phyloP scores from a whole-genome alignment of 2,888 invertebrate genomes.

The Campaea margaritaria region DNA sequence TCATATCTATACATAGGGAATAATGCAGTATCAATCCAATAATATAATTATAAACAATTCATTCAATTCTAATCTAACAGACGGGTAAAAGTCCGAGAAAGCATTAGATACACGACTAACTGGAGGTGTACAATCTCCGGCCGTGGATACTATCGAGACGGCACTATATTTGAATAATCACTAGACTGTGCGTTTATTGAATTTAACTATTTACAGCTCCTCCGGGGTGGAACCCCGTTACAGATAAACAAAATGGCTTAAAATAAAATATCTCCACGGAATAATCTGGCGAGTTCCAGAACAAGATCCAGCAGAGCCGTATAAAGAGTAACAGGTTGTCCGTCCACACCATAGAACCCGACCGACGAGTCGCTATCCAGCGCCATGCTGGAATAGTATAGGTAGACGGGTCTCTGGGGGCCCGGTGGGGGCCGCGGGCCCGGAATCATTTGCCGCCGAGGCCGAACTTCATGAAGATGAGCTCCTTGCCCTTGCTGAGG shows the following conservation, averaged over 20 bases:
- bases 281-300: slow-evolving; percentile 55
- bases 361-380: slow-evolving; percentile 14
- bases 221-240: slow-evolving; percentile 60
- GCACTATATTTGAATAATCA: slow-evolving; percentile 81
- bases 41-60: slow-evolving; percentile 63
- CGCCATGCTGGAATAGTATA: slow-evolving; percentile 42
- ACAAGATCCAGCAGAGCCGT: slow-evolving; percentile 38
- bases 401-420: slow-evolving; percentile 34
- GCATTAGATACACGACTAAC: slow-evolving; percentile 72
- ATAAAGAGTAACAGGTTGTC: slow-evolving; percentile 28
- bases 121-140: slow-evolving; percentile 69
- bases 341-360: slow-evolving; percentile 27
- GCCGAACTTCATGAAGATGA: slow-evolving; percentile 97
- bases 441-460: slow-evolving; percentile 90
- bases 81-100: slow-evolving; percentile 73
- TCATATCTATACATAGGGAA: slow-evolving; percentile 65
- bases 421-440: slow-evolving; percentile 61
- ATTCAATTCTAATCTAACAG: slow-evolving; percentile 73
- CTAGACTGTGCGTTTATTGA: slow-evolving; percentile 85
- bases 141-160: slow-evolving; percentile 76
- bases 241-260: slow-evolving; percentile 61
- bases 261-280: slow-evolving; percentile 63
- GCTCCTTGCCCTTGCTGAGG: slow-evolving; percentile 96
- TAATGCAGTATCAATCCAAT: slow-evolving; percentile 60
- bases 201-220: slow-evolving; percentile 79